Conservation (phyloP, 1,140 invertebrate genomes). For the Heterodera schachtii region DNA sequence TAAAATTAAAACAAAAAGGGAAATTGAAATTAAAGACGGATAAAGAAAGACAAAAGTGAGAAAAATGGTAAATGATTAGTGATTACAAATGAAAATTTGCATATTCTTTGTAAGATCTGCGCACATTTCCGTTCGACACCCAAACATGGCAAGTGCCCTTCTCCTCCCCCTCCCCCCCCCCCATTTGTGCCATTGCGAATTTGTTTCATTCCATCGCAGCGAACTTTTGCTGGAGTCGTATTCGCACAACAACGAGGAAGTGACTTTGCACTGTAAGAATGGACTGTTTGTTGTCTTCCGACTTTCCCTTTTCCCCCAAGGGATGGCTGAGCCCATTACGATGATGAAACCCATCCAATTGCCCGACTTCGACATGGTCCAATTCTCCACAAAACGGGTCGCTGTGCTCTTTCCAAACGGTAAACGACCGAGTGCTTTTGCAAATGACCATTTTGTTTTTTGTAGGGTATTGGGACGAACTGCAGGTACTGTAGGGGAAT, state of each 20-base stretch:
- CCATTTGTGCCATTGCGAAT: too few relatives aligned
- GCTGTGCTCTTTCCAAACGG: slow-evolving; percentile 44
- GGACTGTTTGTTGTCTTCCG: neutral
- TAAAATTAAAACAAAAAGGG: too few relatives aligned
- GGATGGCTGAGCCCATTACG: slow-evolving; percentile 63
- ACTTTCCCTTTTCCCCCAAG: slow-evolving; percentile 34
- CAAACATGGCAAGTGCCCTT: slow-evolving; percentile 48
- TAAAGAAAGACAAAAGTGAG: too few relatives aligned
- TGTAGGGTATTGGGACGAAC: slow-evolving; percentile 58
- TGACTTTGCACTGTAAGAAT: slow-evolving; percentile 41
- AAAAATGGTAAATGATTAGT: too few relatives aligned
- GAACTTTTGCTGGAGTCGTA: slow-evolving; percentile 62
- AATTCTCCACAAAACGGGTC: slow-evolving; percentile 53
- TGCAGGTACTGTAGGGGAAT: slow-evolving; percentile 32
- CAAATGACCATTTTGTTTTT: slow-evolving; percentile 25
- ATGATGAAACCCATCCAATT: slow-evolving; percentile 61
- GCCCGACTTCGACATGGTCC: slow-evolving; percentile 64
- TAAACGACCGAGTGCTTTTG: neutral
- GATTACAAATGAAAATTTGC: neutral
- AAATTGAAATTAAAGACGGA: too few relatives aligned
- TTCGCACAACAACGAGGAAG: slow-evolving; percentile 62
- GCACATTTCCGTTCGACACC: slow-evolving; percentile 63
- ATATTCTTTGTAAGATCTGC: slow-evolving; percentile 43
- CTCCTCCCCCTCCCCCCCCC: too few relatives aligned
- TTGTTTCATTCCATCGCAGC: slow-evolving; percentile 24